Base-by-base conservation (phyloP, 2,888 invertebrate species). In the Bugula neritina region DNA sequence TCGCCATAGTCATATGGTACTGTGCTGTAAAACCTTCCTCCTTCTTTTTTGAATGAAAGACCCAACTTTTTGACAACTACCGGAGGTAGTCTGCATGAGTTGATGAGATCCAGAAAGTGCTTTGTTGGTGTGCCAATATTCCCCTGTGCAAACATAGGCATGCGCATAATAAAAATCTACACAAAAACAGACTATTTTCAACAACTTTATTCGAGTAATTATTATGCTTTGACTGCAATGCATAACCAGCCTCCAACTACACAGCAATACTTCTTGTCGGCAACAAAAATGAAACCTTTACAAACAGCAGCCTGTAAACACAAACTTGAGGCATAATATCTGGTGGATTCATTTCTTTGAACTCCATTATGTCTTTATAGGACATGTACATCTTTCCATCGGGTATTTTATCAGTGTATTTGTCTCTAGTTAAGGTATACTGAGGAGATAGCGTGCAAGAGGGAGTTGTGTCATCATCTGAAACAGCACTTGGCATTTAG, bases 111-210 rank as follows among this genome's bases (percentile, higher is more conserved):
- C 71, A 87, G 75, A 76, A 88, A 87, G 73, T 83, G 77, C 35
- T 75, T 76, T 10, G 86, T 86, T 1, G 86, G 84, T 1, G 88
- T 88, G 2, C 88, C 88, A 54, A 88, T 87, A 79, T 88, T 88
- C 34, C 88, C 88, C 73, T 86, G 5, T 58, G n/a, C n/a, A n/a
- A n/a, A n/a, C 57, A 57, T 10, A 52, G 10, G 21, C 52, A 52
- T 13, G 17, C 52, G 17, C 10, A 52, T 57, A 5, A 23, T n/a
- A n/a, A 23, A 57, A 13, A 57, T 57, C 10, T 57, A 57, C 5
- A n/a, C 57, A 57, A 25, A 57, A 17, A 57, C 13, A 57, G 23
- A 5, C n/a, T 25, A 57, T n/a, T n/a, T n/a, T n/a, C n/a, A n/a
- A n/a, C n/a, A n/a, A n/a, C n/a, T n/a, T n/a, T n/a, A n/a, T n/a